Percentiles rank a stretch among this genome's conserved stretches.
These are phyloP conservation scores for Sakesphorus luctuosus DNA, from an alignment of 2,113 vertebrate species.

Conservation along the genomic window DNA sequence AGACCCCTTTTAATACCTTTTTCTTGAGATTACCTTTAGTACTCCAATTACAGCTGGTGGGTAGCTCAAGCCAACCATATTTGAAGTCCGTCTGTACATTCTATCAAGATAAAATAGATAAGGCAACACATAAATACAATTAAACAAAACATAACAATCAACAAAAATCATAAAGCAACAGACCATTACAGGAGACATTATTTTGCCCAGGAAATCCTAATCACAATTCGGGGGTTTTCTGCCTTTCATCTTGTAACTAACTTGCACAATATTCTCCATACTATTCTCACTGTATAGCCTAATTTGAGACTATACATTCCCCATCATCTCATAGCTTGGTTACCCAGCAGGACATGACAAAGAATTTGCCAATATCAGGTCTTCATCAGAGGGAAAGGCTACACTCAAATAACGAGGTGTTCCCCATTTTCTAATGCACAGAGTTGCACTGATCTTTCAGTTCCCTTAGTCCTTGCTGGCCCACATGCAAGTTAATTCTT, in stretches of 20 bases:
- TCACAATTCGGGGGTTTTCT: not conserved
- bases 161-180: not conserved
- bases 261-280: not conserved
- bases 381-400: not conserved
- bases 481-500: not conserved
- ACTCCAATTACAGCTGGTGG: constrained; percentile 92
- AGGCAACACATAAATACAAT: not conserved
- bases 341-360: not conserved
- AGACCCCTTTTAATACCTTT: not conserved
- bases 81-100: constrained; percentile 97
- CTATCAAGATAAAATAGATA: constrained; percentile 80
- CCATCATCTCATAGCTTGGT: not conserved
- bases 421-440: not conserved
- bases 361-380: not conserved
- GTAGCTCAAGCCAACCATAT: constrained; percentile 98
- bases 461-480: not conserved
- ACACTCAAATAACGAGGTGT: not conserved
- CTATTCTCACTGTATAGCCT: not conserved
- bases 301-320: too few species aligned
- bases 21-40: constrained; percentile 86
- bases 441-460: not conserved
- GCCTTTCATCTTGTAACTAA: not conserved
- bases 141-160: not conserved
- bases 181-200: not conserved
- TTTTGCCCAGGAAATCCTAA: not conserved